Evolutionary conservation across 2,888 invertebrate species (phyloP), one percentile per base, ranked within the genome.

Genomic region (Chymomyza amoena): DNA sequence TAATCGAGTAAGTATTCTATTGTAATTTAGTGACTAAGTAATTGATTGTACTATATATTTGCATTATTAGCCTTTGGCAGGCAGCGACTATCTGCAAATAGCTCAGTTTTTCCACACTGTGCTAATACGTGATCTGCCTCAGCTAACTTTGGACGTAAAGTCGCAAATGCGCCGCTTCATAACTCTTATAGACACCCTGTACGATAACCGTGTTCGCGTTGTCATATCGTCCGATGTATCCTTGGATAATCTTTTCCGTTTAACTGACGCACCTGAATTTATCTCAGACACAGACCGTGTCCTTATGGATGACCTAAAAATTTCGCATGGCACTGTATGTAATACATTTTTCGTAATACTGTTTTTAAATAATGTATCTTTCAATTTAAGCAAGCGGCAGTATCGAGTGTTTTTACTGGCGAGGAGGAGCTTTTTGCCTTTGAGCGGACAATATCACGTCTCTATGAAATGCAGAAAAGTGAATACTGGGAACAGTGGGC

Each of bases 351-450:
- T 54, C 6, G 15, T 64, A 36, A 15, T 16, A 4, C 32, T 25
- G 4, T 18, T 1, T 9, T 6, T 5, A 32, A n/a, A 20, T n/a
- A 60, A 28, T 28, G 72, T 70, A 18, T 45, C 15, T 18, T 73
- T 68, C 0, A n/a, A 66, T 89, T 90, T 64, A 87, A 96, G 96
- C 95, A 95, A 67, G 94, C 95, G 87, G 94, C 96, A 20, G 94
- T 94, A 76, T 96, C 98, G 4, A 98, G 96, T 87, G 95, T 99
- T 80, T 99, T 99, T 89, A 98, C 98, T 0, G 99, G 99, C 0
- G 97, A 98, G 91, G 99, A 99, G 92, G 99, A 99, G 92, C 92
- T 98, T 86, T 99, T 99, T 92, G 99, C 99, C 0, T 98, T 96
- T 90, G 98, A 98, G 87, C 93, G 99, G 7, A 98, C 99, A 25